phyloP scores from a whole-genome alignment of 2,888 invertebrate species.

The Drosophila nr. medialis region DNA sequence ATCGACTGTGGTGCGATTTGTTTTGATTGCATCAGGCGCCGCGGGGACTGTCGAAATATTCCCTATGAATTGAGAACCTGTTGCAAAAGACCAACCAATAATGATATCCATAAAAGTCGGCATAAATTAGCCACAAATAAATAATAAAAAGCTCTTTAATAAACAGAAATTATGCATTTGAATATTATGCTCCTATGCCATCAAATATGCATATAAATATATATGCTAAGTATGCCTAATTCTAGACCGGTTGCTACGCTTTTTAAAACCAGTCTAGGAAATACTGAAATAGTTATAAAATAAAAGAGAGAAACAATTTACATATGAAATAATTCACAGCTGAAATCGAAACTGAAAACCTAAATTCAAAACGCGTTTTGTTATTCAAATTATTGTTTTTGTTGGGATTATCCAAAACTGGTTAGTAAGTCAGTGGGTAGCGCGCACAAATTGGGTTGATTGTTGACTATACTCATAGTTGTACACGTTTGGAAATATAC shows the following conservation, averaged over 20 bases:
- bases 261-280: conserved; percentile 58
- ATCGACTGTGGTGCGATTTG: conserved; percentile 58
- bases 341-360: conserved; percentile 70
- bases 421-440: conserved; percentile 81
- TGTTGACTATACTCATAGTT: conserved; percentile 23
- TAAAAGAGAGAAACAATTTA: conserved; percentile 42
- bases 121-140: conserved; percentile 56
- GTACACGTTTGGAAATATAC: neutral
- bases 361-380: conserved; percentile 69
- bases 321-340: conserved; percentile 69
- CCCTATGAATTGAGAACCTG: conserved; percentile 47
- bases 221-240: conserved; percentile 60
- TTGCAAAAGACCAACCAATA: conserved; percentile 41
- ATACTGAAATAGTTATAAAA: conserved; percentile 38
- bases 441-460: conserved; percentile 63
- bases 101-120: conserved; percentile 5
- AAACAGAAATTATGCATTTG: conserved; percentile 37
- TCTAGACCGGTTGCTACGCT: conserved; percentile 62
- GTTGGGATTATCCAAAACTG: conserved; percentile 67
- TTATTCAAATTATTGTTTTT: conserved; percentile 65
- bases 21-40: conserved; percentile 57
- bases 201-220: conserved; percentile 9
- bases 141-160: conserved; percentile 31
- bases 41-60: conserved; percentile 42
- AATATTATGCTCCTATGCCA: conserved; percentile 6